Evolutionary conservation across 2,113 vertebrate species (phyloP).

Genomic region (Anolis sagrei): DNA sequence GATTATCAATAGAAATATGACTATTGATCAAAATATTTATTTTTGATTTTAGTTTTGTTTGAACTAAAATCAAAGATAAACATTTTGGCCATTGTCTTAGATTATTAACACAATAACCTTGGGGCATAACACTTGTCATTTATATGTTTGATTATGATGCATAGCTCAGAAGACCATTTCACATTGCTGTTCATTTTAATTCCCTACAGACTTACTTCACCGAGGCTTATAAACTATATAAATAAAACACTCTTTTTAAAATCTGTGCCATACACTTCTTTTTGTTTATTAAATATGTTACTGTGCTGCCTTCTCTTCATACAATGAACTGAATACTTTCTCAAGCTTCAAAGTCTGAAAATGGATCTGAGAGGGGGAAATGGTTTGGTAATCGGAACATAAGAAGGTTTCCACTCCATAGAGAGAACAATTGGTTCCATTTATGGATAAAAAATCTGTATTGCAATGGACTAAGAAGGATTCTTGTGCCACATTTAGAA

Average conservation of each 20-base stretch:
- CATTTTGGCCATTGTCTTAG: background rate
- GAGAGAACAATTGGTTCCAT: slow-evolving; percentile 43
- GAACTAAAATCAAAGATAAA: slow-evolving; percentile 4
- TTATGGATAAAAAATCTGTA: slow-evolving; percentile 43
- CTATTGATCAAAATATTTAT: background rate
- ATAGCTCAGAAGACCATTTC: background rate
- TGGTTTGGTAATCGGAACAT: slow-evolving; percentile 50
- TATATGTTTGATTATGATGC: background rate
- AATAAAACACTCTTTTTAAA: background rate
- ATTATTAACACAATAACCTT: background rate
- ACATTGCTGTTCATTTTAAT: background rate
- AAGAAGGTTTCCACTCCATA: slow-evolving; percentile 33
- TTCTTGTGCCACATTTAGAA: slow-evolving; percentile 46
- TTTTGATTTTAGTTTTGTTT: too few species aligned
- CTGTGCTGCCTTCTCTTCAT: slow-evolving; percentile 28
- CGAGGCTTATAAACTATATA: slow-evolving; percentile 2
- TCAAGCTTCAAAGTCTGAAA: slow-evolving; percentile 32
- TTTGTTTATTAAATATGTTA: slow-evolving; percentile 15
- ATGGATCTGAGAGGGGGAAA: slow-evolving; percentile 40
- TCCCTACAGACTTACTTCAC: background rate
- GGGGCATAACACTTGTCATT: background rate
- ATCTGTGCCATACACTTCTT: slow-evolving; percentile 10
- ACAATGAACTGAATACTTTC: slow-evolving; percentile 21
- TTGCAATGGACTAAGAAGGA: slow-evolving; percentile 9
- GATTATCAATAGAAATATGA: slow-evolving; percentile 17